Conservation (phyloP, 2,113 vertebrate genomes). For the Nycticryphes semicollaris region DNA sequence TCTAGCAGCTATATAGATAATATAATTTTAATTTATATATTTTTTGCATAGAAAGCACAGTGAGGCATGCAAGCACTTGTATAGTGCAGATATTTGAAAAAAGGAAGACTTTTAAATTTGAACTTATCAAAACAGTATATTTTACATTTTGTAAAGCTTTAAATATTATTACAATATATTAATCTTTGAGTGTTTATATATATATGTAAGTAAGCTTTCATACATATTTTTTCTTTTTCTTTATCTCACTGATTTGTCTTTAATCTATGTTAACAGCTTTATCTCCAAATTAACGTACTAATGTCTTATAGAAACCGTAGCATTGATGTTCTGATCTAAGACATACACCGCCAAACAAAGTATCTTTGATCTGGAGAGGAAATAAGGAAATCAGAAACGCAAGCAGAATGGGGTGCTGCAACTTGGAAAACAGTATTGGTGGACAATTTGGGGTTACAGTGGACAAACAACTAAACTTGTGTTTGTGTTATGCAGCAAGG, state of each 20-base stretch:
- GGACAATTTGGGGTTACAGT: not conserved
- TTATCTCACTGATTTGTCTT: not conserved
- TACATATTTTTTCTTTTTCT: not conserved
- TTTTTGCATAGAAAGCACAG: not conserved
- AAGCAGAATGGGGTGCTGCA: not conserved
- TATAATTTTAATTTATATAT: not conserved
- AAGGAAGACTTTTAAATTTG: constrained; percentile 18
- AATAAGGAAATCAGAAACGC: not conserved
- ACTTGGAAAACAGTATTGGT: not conserved
- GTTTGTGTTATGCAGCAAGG: not conserved
- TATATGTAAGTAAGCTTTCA: not conserved
- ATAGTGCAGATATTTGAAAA: not conserved
- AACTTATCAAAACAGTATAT: constrained; percentile 11
- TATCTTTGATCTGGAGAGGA: not conserved
- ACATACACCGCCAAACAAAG: not conserved
- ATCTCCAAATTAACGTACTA: not conserved
- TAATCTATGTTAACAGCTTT: not conserved
- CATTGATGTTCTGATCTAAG: not conserved
- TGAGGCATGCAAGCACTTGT: not conserved
- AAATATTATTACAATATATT: not conserved
- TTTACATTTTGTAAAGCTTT: not conserved
- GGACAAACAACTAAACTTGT: not conserved
- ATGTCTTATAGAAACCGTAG: not conserved
- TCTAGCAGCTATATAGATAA: not conserved
- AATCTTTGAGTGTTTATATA: not conserved